Base-by-base conservation (phyloP, 1,140 invertebrate genomes). In the Tetragnatha versicolor region DNA sequence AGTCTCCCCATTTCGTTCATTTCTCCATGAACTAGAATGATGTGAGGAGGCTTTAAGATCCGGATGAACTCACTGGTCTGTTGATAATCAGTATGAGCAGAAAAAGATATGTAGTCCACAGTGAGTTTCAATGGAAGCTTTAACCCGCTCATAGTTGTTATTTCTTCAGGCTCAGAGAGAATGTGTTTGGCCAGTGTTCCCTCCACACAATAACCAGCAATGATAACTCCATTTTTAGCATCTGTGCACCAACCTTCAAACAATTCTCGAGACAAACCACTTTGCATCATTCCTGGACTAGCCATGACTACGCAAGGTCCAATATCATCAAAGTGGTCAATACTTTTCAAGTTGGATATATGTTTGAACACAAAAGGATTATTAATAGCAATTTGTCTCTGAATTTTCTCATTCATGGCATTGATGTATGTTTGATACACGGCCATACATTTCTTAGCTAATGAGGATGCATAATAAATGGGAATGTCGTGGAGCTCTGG, bases 231-330 rank as follows among this genome's bases (percentile, higher is more conserved):
- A 87, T 99, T 99, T 84, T 98, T 96, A 3, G 94, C 89, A 87
- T 99, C 97, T 0, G 95, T 96, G 85, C 97, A 99, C 98, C 98
- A 99, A 2, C 91, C 94, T 87, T 99, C 98, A 88, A 99, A 99
- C 4, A 99, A 88, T 87, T 99, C 98, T 37, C 98, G 88, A 0
- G 96, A 98, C 1, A 99, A 87, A 0, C 98, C 98, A 83, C 94
- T 98, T 88, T 99, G 98, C 95, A 99, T 97, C 97, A 99, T 99
- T 86, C 98, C 98, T 2, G 98, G 98, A 0, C 95, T 97, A 0
- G 98, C 98, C 94, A 99, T 95, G 0, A 99, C 94, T 1, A 99
- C 97, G 84, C 97, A 99, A 0, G 98, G 98, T 0, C 98, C 98
- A 81, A 98, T 95, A 85, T 99, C 98, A 84, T 99, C 98, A 87